Evolutionary conservation across 1,140 invertebrate species (phyloP).

Genomic region (Cydia fagiglandana): DNA sequence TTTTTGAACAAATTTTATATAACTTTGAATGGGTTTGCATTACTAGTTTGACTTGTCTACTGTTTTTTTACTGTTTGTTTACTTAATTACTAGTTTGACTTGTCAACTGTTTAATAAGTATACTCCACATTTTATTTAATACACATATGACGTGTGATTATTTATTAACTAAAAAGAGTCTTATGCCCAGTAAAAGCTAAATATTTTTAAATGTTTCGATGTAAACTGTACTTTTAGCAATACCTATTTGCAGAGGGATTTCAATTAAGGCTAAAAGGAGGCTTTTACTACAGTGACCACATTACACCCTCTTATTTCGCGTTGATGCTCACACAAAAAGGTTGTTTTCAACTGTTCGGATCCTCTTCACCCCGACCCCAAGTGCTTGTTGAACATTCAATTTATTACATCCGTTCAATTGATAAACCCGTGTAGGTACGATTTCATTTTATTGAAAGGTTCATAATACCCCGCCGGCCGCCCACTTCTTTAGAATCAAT

Average conservation of each 20-base stretch:
- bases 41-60: too few species aligned
- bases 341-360: conserved; percentile 9
- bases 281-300: neutral
- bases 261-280: neutral
- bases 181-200: too few species aligned
- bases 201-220: neutral
- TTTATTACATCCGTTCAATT: neutral
- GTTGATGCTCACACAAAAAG: neutral
- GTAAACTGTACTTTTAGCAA: neutral
- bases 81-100: too few species aligned
- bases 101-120: too few species aligned
- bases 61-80: too few species aligned
- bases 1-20: too few species aligned
- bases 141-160: too few species aligned
- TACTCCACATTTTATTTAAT: too few species aligned
- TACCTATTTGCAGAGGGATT: neutral
- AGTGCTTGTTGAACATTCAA: neutral
- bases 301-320: conserved; percentile 17
- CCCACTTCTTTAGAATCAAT: neutral
- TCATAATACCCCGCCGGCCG: neutral
- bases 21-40: too few species aligned
- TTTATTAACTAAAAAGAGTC: too few species aligned
- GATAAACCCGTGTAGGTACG: neutral
- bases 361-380: neutral
- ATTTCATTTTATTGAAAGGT: conserved; percentile 4